Conservation (phyloP, 2,797 vertebrate species). For the Microctenopoma stevenorrisi region DNA sequence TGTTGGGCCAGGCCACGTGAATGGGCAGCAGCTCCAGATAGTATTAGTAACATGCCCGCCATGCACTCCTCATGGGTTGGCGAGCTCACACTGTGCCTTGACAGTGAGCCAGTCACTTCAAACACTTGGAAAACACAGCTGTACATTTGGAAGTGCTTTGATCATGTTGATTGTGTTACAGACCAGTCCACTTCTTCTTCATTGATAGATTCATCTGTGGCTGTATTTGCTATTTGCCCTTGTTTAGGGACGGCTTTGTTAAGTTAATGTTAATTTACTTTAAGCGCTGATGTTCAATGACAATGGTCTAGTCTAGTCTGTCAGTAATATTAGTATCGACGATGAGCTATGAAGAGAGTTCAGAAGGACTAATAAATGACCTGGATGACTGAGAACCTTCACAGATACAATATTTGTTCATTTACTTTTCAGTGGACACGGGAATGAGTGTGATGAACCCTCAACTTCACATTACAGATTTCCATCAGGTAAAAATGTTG, state of each 20-base stretch:
- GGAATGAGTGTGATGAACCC: constrained; percentile 30
- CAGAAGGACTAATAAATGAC: background rate
- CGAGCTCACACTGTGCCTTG: constrained; percentile 58
- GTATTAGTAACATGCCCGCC: constrained; percentile 58
- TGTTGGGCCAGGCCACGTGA: constrained; percentile 57
- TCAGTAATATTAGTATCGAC: background rate
- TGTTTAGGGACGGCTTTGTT: constrained; percentile 32
- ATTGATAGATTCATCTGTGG: constrained; percentile 55
- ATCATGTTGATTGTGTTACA: constrained; percentile 78
- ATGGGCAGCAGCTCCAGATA: constrained; percentile 54
- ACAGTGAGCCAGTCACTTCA: constrained; percentile 82
- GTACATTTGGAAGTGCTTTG: constrained; percentile 71
- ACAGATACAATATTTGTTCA: no score
- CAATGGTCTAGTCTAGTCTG: background rate
- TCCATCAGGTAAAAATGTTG: constrained; percentile 64
- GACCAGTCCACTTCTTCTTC: constrained; percentile 38
- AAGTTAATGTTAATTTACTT: constrained; percentile 25
- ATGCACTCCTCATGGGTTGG: constrained; percentile 62
- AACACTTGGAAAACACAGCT: constrained; percentile 74
- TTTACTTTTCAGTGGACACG: constrained; percentile 50
- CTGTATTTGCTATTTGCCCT: constrained; percentile 33
- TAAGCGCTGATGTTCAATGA: constrained; percentile 11
- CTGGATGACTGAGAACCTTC: no score
- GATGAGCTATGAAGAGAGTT: background rate
- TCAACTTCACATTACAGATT: constrained; percentile 38